Evolutionary conservation across 2,113 vertebrate species (phyloP).

Genomic region (Riparia riparia): DNA sequence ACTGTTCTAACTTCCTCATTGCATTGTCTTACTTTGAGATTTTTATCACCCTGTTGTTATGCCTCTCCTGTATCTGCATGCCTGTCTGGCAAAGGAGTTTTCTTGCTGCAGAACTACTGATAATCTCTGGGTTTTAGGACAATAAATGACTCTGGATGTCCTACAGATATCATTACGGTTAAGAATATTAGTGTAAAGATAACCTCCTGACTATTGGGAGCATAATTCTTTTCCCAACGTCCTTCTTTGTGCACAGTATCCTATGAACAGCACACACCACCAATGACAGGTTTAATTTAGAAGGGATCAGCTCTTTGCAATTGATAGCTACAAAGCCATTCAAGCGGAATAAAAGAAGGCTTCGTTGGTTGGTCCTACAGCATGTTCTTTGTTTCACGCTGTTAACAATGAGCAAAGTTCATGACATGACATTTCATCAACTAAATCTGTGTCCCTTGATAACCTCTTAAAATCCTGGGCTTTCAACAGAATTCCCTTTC

Average conservation of each 20-base stretch:
- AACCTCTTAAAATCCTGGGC: background rate
- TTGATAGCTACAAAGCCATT: background rate
- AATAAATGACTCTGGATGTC: background rate
- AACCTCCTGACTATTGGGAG: background rate
- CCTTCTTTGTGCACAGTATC: background rate
- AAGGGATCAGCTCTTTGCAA: background rate
- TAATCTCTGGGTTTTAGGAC: background rate
- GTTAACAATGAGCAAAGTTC: constrained; percentile 4
- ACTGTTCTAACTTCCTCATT: background rate
- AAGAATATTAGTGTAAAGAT: background rate
- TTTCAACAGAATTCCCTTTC: background rate
- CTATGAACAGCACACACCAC: background rate
- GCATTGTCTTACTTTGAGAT: background rate
- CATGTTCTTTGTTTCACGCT: background rate
- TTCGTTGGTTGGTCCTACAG: background rate
- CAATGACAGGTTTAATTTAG: background rate
- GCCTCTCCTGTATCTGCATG: background rate
- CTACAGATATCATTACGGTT: background rate
- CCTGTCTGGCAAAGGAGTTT: background rate
- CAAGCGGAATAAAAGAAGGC: background rate
- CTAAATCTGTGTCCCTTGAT: background rate
- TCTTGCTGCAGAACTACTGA: background rate
- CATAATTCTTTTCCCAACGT: background rate
- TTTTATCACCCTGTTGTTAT: background rate
- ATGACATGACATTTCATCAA: background rate